A percentile compares a stretch with the other conserved stretches of the same genome.
phyloP scores from a whole-genome alignment of 2,797 vertebrate species.

The Neosilurus mollespiculum region DNA sequence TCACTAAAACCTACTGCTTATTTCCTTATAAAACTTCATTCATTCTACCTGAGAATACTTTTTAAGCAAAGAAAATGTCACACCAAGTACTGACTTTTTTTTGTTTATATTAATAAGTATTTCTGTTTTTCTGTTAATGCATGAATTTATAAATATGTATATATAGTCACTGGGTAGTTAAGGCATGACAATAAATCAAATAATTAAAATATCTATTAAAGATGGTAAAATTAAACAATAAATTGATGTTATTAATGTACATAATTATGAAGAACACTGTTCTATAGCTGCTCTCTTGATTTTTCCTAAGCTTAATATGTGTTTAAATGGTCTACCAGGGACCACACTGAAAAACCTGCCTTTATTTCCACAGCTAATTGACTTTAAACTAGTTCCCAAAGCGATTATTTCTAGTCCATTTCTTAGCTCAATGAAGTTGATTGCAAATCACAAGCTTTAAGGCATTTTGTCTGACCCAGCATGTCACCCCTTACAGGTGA shows the following conservation, averaged over 20 bases:
- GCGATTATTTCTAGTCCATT: constrained; percentile 29
- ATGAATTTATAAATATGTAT: too few species aligned
- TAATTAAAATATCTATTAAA: not conserved
- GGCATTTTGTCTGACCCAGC: not conserved
- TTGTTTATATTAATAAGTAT: too few species aligned
- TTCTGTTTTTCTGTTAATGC: too few species aligned
- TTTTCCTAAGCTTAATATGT: not conserved
- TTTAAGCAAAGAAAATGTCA: too few species aligned
- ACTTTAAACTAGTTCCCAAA: constrained; percentile 9
- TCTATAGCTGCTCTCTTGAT: not conserved
- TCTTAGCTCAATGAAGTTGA: constrained; percentile 28
- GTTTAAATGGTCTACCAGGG: not conserved
- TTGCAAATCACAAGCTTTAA: constrained; percentile 10
- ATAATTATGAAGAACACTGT: not conserved
- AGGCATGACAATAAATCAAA: not conserved
- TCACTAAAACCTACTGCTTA: too few species aligned
- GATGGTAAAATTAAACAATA: not conserved
- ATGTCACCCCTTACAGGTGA: constrained; percentile 72
- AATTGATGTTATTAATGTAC: not conserved
- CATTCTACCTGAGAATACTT: too few species aligned
- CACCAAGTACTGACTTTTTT: too few species aligned
- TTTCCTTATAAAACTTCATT: too few species aligned
- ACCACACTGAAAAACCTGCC: constrained; percentile 6
- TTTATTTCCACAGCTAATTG: constrained; percentile 24
- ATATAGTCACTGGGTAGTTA: too few species aligned